Percentiles rank a stretch among this genome's conserved stretches.
Conservation (phyloP, 2,888 invertebrate species). For the Mechanitis mazaeus region DNA sequence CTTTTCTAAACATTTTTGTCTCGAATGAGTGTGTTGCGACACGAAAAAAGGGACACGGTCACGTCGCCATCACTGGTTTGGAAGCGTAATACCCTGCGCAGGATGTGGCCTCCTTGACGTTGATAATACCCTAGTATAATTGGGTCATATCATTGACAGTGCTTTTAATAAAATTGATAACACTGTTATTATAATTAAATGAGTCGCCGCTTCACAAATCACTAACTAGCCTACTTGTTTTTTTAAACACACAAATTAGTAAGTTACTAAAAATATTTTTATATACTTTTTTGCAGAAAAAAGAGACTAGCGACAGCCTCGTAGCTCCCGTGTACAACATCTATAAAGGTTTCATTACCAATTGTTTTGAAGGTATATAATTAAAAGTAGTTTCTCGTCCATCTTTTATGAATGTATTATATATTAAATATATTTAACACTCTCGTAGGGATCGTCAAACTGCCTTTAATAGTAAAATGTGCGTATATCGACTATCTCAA, state of each 20-base stretch:
- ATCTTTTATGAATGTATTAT: not conserved
- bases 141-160: slow-evolving; percentile 65
- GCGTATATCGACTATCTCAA: slow-evolving; percentile 61
- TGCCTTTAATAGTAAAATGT: slow-evolving; percentile 62
- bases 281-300: slow-evolving; percentile 45
- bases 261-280: not conserved
- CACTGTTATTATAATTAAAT: slow-evolving; percentile 15
- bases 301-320: slow-evolving; percentile 53
- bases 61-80: not conserved
- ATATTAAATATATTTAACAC: slow-evolving; percentile 5
- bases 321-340: slow-evolving; percentile 51
- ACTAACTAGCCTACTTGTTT: not conserved
- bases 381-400: not conserved
- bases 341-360: slow-evolving; percentile 57
- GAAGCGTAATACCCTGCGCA: slow-evolving; percentile 18
- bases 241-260: not conserved
- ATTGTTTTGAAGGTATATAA: slow-evolving; percentile 57
- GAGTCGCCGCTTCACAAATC: slow-evolving; percentile 12
- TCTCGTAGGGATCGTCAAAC: slow-evolving; percentile 58
- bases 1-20: not conserved
- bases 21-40: not conserved
- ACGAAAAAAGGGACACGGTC: slow-evolving; percentile 3
- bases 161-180: slow-evolving; percentile 43
- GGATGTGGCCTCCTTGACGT: slow-evolving; percentile 49
- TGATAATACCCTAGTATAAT: slow-evolving; percentile 59